Percentiles rank a stretch among this genome's conserved stretches.
phyloP scores from a whole-genome alignment of 2,797 vertebrate species.

The Pelobates cultripes region DNA sequence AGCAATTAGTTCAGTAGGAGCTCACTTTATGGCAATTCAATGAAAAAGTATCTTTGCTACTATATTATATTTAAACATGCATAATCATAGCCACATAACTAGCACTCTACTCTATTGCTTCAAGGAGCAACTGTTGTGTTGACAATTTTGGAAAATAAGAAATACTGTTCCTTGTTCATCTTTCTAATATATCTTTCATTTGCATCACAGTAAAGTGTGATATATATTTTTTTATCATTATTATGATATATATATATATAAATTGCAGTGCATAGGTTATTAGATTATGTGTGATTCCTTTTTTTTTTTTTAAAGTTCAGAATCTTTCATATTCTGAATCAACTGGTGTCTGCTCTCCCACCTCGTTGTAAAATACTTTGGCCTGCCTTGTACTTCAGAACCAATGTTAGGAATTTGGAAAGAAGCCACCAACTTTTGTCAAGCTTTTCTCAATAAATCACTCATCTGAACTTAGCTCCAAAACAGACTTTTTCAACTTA shows the following conservation, averaged over 20 bases:
- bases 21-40: too few species aligned
- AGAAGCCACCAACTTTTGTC: background rate
- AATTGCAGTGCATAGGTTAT: background rate
- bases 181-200: background rate
- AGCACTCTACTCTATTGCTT: background rate
- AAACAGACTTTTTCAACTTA: background rate
- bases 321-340: conserved; percentile 7
- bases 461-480: background rate
- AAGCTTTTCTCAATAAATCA: background rate
- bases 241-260: background rate
- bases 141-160: background rate
- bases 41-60: too few species aligned
- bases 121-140: background rate
- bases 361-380: background rate
- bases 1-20: too few species aligned
- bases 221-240: background rate
- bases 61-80: too few species aligned
- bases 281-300: conserved; percentile 13
- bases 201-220: background rate
- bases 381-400: background rate
- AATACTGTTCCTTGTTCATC: background rate
- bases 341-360: background rate
- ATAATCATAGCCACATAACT: too few species aligned
- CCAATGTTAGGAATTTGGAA: conserved; percentile 3
- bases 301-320: background rate